Conservation (phyloP, 1,140 invertebrate genomes). For the Drosophila quadrilineata region DNA sequence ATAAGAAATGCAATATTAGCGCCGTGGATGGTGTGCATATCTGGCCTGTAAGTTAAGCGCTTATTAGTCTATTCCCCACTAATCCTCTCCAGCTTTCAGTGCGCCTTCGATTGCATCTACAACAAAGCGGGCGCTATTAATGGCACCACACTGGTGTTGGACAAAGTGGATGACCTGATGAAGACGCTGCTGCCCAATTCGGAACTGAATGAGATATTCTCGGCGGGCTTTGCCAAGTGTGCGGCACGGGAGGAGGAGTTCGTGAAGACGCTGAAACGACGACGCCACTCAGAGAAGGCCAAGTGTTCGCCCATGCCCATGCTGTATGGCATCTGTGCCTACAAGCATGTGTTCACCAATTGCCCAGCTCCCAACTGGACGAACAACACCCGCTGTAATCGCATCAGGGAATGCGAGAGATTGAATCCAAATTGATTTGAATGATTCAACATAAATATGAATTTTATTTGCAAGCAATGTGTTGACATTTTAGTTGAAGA, state of each 20-base stretch:
- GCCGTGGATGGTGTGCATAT: background rate
- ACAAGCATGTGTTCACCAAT: conserved; percentile 39
- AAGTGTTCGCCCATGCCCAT: conserved; percentile 41
- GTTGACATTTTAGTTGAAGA: conserved; percentile 28
- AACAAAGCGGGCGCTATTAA: conserved; percentile 15
- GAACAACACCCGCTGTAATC: conserved; percentile 39
- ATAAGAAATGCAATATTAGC: background rate
- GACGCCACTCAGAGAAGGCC: conserved; percentile 36
- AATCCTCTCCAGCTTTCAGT: conserved; percentile 35
- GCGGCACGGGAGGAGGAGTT: conserved; percentile 20
- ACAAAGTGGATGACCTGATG: conserved; percentile 34
- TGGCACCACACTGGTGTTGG: conserved; percentile 31
- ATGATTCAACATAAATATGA: background rate
- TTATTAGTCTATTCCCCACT: background rate
- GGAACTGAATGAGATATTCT: conserved; percentile 21
- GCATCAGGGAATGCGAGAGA: conserved; percentile 20
- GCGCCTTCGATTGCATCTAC: conserved; percentile 48
- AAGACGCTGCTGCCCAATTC: background rate
- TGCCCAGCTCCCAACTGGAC: conserved; percentile 44
- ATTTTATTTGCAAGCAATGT: conserved; percentile 1
- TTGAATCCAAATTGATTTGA: no score
- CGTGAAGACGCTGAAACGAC: conserved; percentile 32
- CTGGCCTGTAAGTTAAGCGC: background rate
- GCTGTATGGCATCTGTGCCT: conserved; percentile 49
- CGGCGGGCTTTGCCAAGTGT: conserved; percentile 30